Conservation (phyloP, 1,140 invertebrate species). For the Gryllus bimaculatus region DNA sequence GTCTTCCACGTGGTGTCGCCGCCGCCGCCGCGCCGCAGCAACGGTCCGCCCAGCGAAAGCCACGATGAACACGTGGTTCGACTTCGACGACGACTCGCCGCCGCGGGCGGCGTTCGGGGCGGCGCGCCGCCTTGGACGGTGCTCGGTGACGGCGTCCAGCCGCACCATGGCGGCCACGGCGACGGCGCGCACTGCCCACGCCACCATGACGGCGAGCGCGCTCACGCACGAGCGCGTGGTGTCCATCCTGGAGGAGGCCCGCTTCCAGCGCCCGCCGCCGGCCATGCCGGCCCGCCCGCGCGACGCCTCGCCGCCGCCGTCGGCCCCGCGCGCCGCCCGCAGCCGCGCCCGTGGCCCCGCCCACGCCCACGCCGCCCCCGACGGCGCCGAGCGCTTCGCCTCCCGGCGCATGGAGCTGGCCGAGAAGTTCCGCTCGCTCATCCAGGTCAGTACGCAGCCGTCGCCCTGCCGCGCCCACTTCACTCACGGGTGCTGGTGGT, state of each 20-base stretch:
- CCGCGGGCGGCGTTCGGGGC: too few species aligned
- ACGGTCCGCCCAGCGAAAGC: background rate
- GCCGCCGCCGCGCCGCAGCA: too few species aligned
- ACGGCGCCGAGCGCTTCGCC: background rate
- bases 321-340: too few species aligned
- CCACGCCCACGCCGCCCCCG: too few species aligned
- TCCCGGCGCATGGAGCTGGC: background rate
- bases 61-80: background rate
- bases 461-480: too few species aligned
- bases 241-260: background rate
- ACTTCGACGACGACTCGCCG: background rate
- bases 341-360: too few species aligned
- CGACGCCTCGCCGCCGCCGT: too few species aligned
- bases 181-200: background rate
- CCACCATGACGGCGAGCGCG: background rate
- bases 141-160: background rate
- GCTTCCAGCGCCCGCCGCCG: too few species aligned
- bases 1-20: too few species aligned
- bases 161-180: background rate
- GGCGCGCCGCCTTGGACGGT: background rate
- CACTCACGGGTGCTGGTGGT: too few species aligned
- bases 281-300: too few species aligned
- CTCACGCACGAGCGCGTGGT: background rate
- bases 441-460: background rate
- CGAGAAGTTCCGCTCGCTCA: background rate